Evolutionary conservation across 2,888 invertebrate genomes (phyloP).

Genomic region (Nomada lathburiana): DNA sequence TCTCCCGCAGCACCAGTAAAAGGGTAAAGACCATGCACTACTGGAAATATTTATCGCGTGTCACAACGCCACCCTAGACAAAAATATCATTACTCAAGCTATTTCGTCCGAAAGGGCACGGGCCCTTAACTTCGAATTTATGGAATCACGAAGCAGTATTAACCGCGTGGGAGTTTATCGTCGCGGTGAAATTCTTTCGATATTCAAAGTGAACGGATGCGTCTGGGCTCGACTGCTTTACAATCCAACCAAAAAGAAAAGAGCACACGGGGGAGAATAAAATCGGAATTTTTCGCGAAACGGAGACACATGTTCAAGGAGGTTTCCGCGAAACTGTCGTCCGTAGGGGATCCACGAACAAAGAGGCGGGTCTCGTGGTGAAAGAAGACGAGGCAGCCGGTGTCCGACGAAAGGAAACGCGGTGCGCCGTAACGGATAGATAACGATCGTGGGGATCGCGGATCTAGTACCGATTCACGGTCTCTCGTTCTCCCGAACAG

Average conservation of each 20-base stretch:
- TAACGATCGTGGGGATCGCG: slow-evolving; percentile 67
- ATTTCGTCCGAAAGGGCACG: neutral
- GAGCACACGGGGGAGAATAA: no score
- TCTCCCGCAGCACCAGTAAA: neutral
- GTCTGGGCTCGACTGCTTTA: neutral
- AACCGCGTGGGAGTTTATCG: no score
- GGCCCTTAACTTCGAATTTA: no score
- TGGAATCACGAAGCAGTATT: no score
- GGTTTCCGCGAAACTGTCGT: slow-evolving; percentile 58
- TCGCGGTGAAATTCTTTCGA: no score
- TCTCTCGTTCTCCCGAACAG: slow-evolving; percentile 46
- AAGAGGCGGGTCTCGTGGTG: slow-evolving; percentile 34
- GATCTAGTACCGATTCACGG: slow-evolving; percentile 66
- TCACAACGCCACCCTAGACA: neutral
- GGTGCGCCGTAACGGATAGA: slow-evolving; percentile 60
- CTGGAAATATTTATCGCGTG: neutral
- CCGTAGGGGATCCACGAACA: slow-evolving; percentile 38
- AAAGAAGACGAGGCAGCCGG: slow-evolving; percentile 48
- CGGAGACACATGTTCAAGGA: slow-evolving; percentile 25
- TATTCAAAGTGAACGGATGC: no score
- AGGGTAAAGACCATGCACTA: neutral
- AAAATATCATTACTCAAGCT: no score
- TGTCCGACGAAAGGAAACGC: slow-evolving; percentile 69
- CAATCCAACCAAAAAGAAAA: neutral
- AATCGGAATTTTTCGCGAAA: slow-evolving; percentile 2